Percentiles rank a stretch among this genome's conserved stretches.
Evolutionary conservation across 2,888 invertebrate species (phyloP).

Genomic region (Argyra leucocephala): DNA sequence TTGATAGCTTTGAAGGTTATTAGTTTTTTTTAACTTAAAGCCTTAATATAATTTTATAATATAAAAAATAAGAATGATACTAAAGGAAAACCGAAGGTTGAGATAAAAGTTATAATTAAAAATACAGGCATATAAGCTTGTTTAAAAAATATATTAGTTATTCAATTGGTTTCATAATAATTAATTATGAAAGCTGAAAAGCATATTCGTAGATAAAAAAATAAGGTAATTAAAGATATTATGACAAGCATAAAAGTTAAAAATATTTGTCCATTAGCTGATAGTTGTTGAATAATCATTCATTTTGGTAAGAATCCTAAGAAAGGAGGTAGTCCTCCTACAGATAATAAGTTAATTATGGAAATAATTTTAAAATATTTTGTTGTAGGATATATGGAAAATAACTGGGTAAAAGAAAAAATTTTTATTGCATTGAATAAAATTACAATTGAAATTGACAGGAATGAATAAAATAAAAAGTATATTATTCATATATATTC

Average conservation of each 20-base stretch:
- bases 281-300: constrained; percentile 49
- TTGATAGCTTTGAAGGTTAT: constrained; percentile 56
- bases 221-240: constrained; percentile 50
- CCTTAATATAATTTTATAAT: too few species aligned
- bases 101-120: constrained; percentile 30
- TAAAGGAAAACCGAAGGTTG: too few species aligned
- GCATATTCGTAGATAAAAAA: constrained; percentile 48
- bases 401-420: constrained; percentile 48
- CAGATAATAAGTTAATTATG: constrained; percentile 49
- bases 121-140: constrained; percentile 32
- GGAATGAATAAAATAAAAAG: constrained; percentile 44
- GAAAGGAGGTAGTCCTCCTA: constrained; percentile 52
- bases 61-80: too few species aligned
- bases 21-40: constrained; percentile 55
- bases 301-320: constrained; percentile 56
- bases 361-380: constrained; percentile 35
- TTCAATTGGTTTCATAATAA: constrained; percentile 46
- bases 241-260: constrained; percentile 46
- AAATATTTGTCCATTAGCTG: constrained; percentile 42
- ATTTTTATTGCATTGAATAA: constrained; percentile 45
- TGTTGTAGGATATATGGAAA: too few species aligned
- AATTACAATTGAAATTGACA: constrained; percentile 43
- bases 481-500: constrained; percentile 46
- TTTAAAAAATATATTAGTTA: constrained; percentile 35
- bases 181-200: constrained; percentile 46